Base-by-base conservation (phyloP, 2,888 invertebrate genomes). In the Parascotia fuliginaria region DNA sequence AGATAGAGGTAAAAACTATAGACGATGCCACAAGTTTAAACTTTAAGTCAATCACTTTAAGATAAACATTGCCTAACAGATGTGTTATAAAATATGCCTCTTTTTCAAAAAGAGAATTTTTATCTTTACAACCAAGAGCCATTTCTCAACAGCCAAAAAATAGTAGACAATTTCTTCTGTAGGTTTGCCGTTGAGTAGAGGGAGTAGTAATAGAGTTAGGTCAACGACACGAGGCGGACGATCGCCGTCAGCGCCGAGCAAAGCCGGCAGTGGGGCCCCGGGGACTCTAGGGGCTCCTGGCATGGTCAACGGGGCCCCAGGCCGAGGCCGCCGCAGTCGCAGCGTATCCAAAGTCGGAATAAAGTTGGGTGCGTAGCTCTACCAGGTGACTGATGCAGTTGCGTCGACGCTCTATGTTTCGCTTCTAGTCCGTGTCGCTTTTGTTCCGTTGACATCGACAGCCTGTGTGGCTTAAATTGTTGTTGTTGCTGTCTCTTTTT, bases 131-230 rank as follows among this genome's bases (percentile, higher is more conserved):
- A n/a, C 29, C 22, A 43, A 70, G 82, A 84, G 82, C 81, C 79
- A 73, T 62, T 78, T 80, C 83, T 83, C 80, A 69, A 39, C 58
- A 77, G 79, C 73, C 75, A 73, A 63, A 73, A 71, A 70, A 68
- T 57, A 75, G 77, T 63, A 81, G 82, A 77, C 77, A 78, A 75
- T 83, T 87, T 89, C 79, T 89, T 83, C 86, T 89, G 87, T 94
- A 90, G 93, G 94, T 86, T 94, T 94, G 87, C 93, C 94, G 91
- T 94, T 94, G 89, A 94, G 93, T 90, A 94, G 93, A 85, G 92
- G 93, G 65, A 87, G 90, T 84, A 92, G 93, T 89, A 91, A 89
- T 89, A 93, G 93, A 77, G 89, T 93, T 84, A 92, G 93, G 83
- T 92, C 93, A 59, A 81, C 92, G 56, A 87, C 93, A 60, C 83